phyloP scores from a whole-genome alignment of 2,113 vertebrate genomes.

The Melanerpes aurifrons region DNA sequence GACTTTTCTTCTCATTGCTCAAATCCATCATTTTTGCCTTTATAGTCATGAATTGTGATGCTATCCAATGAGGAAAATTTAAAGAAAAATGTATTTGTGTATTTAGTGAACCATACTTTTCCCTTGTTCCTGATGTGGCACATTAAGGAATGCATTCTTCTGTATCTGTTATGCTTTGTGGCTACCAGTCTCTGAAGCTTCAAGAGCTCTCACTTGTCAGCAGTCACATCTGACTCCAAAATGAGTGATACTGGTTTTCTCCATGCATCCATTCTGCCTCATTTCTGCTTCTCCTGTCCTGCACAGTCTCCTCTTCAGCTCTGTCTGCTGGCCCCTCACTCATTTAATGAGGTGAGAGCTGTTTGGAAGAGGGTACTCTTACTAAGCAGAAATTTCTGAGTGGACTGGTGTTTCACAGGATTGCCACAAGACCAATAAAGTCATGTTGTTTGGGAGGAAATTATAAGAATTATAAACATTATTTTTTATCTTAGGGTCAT shows the following conservation, averaged over 20 bases:
- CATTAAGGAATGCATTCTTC: neutral
- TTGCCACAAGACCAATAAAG: neutral
- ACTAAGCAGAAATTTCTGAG: constrained; percentile 14
- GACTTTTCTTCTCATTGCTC: neutral
- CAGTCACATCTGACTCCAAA: neutral
- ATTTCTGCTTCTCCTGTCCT: neutral
- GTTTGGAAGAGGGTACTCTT: neutral
- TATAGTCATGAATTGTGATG: neutral
- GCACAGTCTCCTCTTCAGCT: neutral
- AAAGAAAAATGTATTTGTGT: neutral
- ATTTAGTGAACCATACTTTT: neutral
- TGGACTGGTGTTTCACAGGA: neutral
- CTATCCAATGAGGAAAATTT: neutral
- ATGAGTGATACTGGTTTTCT: neutral
- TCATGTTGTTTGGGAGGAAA: constrained; percentile 46
- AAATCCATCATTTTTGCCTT: neutral
- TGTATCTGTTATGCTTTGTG: neutral
- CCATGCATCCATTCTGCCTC: neutral
- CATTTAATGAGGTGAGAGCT: neutral
- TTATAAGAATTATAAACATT: constrained; percentile 52
- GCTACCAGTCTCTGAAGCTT: neutral
- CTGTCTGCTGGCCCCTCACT: neutral
- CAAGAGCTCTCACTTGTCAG: neutral
- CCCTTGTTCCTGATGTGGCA: neutral
- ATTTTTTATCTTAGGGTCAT: constrained; percentile 43